A percentile compares a stretch with the other conserved stretches of the same genome.
Evolutionary conservation across 2,888 invertebrate genomes (phyloP).

Genomic region (Lasius platythorax): DNA sequence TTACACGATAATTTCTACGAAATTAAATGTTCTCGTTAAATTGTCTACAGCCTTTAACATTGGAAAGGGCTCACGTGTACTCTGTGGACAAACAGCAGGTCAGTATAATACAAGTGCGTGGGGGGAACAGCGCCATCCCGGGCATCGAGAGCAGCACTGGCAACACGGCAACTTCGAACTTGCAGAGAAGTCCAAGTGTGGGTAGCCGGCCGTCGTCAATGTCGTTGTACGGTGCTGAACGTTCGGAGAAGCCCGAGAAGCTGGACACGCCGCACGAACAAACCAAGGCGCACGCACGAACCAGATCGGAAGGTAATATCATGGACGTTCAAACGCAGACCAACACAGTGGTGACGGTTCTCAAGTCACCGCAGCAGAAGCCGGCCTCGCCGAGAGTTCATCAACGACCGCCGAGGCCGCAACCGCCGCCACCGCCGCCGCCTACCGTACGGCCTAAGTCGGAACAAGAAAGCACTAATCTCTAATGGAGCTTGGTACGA

Average conservation of each 20-base stretch:
- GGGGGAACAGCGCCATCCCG: slow-evolving; percentile 73
- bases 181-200: slow-evolving; percentile 85
- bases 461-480: slow-evolving; percentile 84
- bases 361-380: slow-evolving; percentile 79
- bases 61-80: slow-evolving; percentile 91
- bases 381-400: slow-evolving; percentile 83
- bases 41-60: slow-evolving; percentile 83
- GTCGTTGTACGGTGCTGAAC: slow-evolving; percentile 80
- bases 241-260: slow-evolving; percentile 79
- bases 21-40: slow-evolving; percentile 57
- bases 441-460: slow-evolving; percentile 79
- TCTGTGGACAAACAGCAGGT: slow-evolving; percentile 92
- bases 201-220: slow-evolving; percentile 84
- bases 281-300: slow-evolving; percentile 81
- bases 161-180: slow-evolving; percentile 82
- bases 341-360: slow-evolving; percentile 78
- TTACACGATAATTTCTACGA: slow-evolving; percentile 22
- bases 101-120: slow-evolving; percentile 89
- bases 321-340: slow-evolving; percentile 86
- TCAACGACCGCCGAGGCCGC: slow-evolving; percentile 84
- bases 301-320: slow-evolving; percentile 89
- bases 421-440: slow-evolving; percentile 85
- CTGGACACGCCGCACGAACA: slow-evolving; percentile 78
- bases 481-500: slow-evolving; percentile 69
- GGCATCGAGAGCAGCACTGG: slow-evolving; percentile 82